Evolutionary conservation across 2,888 invertebrate genomes (phyloP).

Genomic region (Unio delphinus): DNA sequence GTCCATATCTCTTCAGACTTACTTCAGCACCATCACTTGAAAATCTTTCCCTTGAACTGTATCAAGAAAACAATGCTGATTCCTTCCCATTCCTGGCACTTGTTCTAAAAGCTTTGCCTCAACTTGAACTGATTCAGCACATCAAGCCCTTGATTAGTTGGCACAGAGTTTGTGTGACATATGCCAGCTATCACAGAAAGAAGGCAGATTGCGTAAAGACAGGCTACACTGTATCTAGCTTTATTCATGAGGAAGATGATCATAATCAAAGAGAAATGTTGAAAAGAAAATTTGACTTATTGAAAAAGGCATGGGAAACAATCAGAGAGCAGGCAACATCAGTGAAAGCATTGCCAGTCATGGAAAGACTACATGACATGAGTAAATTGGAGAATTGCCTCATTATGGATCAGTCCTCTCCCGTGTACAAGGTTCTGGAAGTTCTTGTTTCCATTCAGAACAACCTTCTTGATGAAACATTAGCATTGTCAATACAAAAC

Average conservation of each 20-base stretch:
- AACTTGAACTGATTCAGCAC: constrained; percentile 19
- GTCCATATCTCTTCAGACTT: constrained; percentile 17
- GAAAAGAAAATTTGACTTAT: not conserved
- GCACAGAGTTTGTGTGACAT: constrained; percentile 27
- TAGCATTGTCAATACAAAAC: constrained; percentile 5
- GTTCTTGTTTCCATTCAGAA: constrained; percentile 32
- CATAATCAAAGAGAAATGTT: not conserved
- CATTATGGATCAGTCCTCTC: constrained; percentile 18
- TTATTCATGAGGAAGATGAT: constrained; percentile 7
- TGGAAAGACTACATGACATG: not conserved
- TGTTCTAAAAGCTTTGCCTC: constrained; percentile 8
- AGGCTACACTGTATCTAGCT: constrained; percentile 15
- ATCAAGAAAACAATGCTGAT: not conserved
- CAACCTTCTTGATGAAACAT: constrained; percentile 21
- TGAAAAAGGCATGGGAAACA: not conserved
- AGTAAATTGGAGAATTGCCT: constrained; percentile 14
- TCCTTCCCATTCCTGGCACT: constrained; percentile 17
- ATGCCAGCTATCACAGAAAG: constrained; percentile 31
- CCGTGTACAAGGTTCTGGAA: constrained; percentile 18
- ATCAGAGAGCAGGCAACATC: no score
- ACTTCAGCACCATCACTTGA: constrained; percentile 5
- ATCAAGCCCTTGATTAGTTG: constrained; percentile 33
- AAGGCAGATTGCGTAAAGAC: constrained; percentile 28
- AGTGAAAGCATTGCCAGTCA: no score
- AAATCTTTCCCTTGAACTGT: constrained; percentile 16